Conservation (phyloP, 2,797 vertebrate genomes). For the Coluber constrictor region DNA sequence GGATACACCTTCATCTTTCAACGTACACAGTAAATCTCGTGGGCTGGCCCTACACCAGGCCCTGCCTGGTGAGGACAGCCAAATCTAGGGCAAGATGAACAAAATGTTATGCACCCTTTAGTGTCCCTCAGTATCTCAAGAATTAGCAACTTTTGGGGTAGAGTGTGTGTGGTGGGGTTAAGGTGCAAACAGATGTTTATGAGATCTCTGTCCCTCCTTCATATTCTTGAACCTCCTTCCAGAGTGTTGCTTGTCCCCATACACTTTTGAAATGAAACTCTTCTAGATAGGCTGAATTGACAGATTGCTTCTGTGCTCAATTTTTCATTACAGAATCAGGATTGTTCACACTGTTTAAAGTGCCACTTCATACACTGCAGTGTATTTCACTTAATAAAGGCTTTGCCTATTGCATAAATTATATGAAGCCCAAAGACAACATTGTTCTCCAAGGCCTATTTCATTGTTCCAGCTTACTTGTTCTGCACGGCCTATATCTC, state of each 20-base stretch:
- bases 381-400: slow-evolving; percentile 9
- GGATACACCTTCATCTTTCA: not conserved
- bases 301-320: not conserved
- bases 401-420: slow-evolving; percentile 35
- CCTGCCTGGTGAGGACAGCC: not conserved
- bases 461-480: slow-evolving; percentile 42
- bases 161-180: not conserved
- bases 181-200: not conserved
- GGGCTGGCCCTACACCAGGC: not conserved
- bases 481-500: slow-evolving; percentile 41
- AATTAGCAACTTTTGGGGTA: not conserved
- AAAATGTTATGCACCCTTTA: not conserved
- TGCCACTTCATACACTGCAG: not conserved
- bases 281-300: not conserved
- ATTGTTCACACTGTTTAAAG: not conserved
- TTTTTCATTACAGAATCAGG: not conserved
- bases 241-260: not conserved
- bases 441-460: slow-evolving; percentile 37
- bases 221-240: not conserved
- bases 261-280: not conserved
- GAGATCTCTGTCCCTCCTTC: not conserved
- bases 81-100: not conserved
- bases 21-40: not conserved
- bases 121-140: not conserved
- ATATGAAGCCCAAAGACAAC: slow-evolving; percentile 32